Evolutionary conservation across 2,888 invertebrate genomes (phyloP).

Genomic region (Caenorhabditis doughertyi): DNA sequence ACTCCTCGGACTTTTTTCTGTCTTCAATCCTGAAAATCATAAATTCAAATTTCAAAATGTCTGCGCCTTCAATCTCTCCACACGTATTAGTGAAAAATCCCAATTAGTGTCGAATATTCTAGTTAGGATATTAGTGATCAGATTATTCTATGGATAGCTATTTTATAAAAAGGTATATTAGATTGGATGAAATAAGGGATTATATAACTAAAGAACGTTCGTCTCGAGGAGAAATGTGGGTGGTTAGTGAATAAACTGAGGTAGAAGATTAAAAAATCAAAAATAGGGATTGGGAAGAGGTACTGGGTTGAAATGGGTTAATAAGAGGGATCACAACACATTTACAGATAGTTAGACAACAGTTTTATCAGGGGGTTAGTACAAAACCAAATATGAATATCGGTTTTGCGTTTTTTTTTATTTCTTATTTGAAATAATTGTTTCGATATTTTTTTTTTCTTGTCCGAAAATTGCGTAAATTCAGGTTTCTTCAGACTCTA

Average conservation of each 20-base stretch:
- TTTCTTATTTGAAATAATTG: too few species aligned
- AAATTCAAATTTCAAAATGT: slow-evolving; percentile 12
- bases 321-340: slow-evolving; percentile 5
- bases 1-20: slow-evolving; percentile 46
- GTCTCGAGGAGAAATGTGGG: not conserved
- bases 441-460: too few species aligned
- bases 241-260: slow-evolving; percentile 23
- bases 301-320: not conserved
- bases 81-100: slow-evolving; percentile 35
- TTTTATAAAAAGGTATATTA: slow-evolving; percentile 16
- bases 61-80: not conserved
- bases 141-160: slow-evolving; percentile 18
- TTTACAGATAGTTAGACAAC: slow-evolving; percentile 28
- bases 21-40: slow-evolving; percentile 55
- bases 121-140: slow-evolving; percentile 42
- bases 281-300: not conserved
- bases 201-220: slow-evolving; percentile 46
- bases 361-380: slow-evolving; percentile 6
- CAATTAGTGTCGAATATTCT: slow-evolving; percentile 31
- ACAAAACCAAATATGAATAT: not conserved
- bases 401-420: not conserved
- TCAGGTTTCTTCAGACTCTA: not conserved
- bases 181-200: slow-evolving; percentile 30
- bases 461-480: too few species aligned
- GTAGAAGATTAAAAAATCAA: slow-evolving; percentile 11